A percentile compares a stretch with the other conserved stretches of the same genome.
These are phyloP conservation scores for Eupithecia inturbata DNA, from an alignment of 2,888 invertebrate genomes.

Conservation along the genomic window DNA sequence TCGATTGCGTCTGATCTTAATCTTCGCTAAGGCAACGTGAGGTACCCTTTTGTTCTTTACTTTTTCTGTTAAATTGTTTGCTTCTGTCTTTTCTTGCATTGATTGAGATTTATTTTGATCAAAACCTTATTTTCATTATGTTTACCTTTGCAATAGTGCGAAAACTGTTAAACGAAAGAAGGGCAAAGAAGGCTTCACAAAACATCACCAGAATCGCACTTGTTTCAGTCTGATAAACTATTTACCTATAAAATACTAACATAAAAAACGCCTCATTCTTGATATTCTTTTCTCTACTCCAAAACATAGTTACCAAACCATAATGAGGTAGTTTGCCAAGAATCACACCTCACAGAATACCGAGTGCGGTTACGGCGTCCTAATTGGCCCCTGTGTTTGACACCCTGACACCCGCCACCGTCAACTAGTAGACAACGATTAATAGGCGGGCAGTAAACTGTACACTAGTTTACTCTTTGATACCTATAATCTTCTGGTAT, in stretches of 20 bases:
- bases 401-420: slow-evolving; percentile 31
- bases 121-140: too few species aligned
- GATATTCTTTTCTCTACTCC: not conserved
- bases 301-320: not conserved
- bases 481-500: slow-evolving; percentile 20
- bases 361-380: slow-evolving; percentile 42
- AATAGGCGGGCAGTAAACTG: slow-evolving; percentile 22
- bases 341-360: not conserved
- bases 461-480: slow-evolving; percentile 2
- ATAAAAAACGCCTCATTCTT: not conserved
- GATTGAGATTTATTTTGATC: not conserved
- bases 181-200: not conserved
- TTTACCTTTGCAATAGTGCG: too few species aligned
- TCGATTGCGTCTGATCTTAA: slow-evolving; percentile 26
- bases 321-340: slow-evolving; percentile 11
- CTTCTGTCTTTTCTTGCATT: not conserved
- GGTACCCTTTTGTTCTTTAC: slow-evolving; percentile 23
- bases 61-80: not conserved
- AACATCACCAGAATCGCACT: not conserved
- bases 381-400: slow-evolving; percentile 57
- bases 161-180: not conserved
- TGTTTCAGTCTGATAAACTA: too few species aligned
- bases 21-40: slow-evolving; percentile 21
- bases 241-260: too few species aligned
- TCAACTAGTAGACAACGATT: slow-evolving; percentile 21